Evolutionary conservation across 1,140 invertebrate species (phyloP), one percentile per base, ranked within the genome.

Genomic region (Papilio dardanus): DNA sequence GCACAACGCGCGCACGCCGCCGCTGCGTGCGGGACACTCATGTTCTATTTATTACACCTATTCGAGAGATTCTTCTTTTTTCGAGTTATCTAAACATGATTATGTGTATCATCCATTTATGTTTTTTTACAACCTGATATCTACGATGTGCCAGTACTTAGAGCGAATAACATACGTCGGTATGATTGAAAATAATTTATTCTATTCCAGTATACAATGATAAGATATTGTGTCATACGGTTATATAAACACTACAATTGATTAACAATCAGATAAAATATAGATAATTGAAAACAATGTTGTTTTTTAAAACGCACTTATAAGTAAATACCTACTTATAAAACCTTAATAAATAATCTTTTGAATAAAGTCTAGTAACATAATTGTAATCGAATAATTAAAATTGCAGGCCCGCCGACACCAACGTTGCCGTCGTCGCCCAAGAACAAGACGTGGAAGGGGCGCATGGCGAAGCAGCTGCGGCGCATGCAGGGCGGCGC

Each of bases 371-470:
- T 58, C 21, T 19, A 14, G 28, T 62, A 28, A 8, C 12, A 62
- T 74, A n/a, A 14, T 19, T 68, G 35, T 19, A 66, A 14, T 46
- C 19, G 10, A 28, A 62, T 30, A 14, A 28, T 28, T 10, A 76
- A 62, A 14, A 74, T 76, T 33, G 58, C 80, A 90, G 93, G 93
- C 80, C 91, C 92, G 6, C 88, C 93, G 31, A 90, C 94, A 14
- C 94, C 95, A 35, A 94, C 94, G 28, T 86, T 94, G 37, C 93
- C 94, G 2, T 94, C 94, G 46, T 97, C 96, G 42, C 97, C 97
- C 1, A 97, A 97, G 90, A 95, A 96, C 37, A 98, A 98, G 91
- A 98, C 97, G 62, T 99, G 98, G 98, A 97, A 97, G 85, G 97
- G 96, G 62, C 95, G 97, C 77, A 95, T 98, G 81, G 96, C 96